These are phyloP conservation scores for Ceriagrion tenellum DNA, from an alignment of 2,888 invertebrate genomes.

Conservation along the genomic window DNA sequence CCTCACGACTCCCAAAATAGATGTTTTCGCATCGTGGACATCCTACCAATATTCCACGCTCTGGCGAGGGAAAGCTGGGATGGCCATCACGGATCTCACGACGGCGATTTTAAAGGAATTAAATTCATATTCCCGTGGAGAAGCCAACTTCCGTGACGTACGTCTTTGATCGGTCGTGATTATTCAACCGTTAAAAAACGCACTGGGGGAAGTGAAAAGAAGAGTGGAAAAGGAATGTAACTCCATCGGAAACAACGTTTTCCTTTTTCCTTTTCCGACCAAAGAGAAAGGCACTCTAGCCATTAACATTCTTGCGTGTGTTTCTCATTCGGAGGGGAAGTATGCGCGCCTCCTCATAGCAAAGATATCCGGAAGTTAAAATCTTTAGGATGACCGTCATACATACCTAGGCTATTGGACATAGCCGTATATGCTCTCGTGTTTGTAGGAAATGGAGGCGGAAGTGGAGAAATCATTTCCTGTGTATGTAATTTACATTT, in stretches of 20 bases:
- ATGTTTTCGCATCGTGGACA: too few species aligned
- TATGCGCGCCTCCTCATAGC: background rate
- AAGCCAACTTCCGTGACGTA: background rate
- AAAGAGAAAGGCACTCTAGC: conserved; percentile 19
- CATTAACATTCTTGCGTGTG: conserved; percentile 36
- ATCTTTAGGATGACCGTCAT: background rate
- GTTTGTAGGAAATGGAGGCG: background rate
- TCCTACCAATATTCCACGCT: background rate
- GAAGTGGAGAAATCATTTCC: background rate
- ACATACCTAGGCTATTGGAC: background rate
- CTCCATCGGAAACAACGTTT: background rate
- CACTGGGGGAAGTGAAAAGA: conserved; percentile 37
- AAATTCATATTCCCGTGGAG: background rate
- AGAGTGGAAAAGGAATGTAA: conserved; percentile 39
- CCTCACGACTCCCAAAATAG: too few species aligned
- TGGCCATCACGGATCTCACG: too few species aligned
- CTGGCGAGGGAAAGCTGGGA: background rate
- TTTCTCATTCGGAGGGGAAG: conserved; percentile 26
- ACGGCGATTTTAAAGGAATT: background rate
- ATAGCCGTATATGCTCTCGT: background rate
- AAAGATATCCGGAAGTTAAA: conserved; percentile 48
- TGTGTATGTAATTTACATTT: background rate
- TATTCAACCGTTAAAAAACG: conserved; percentile 4
- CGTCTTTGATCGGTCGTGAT: background rate
- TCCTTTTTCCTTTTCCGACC: conserved; percentile 15